Evolutionary conservation across 2,888 invertebrate species (phyloP).

Genomic region (Drosophila mimetica): DNA sequence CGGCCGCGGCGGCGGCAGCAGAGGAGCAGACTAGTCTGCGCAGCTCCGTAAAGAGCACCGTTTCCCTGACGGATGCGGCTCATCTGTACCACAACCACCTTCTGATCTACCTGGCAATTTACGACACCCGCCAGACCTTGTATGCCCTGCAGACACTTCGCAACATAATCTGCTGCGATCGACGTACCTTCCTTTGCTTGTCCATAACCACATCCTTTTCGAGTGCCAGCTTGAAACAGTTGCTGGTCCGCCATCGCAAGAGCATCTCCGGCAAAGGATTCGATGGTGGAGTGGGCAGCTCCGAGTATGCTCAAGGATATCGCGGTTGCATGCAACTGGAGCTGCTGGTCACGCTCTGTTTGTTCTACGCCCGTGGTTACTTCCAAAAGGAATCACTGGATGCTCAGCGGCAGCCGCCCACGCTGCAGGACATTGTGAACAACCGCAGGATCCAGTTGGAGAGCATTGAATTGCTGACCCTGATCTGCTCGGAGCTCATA

Average conservation of each 20-base stretch:
- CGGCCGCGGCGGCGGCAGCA: constrained; percentile 58
- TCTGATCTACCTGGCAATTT: constrained; percentile 91
- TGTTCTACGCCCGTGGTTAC: constrained; percentile 92
- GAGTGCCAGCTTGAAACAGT: constrained; percentile 84
- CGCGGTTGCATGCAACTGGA: constrained; percentile 93
- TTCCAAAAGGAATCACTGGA: constrained; percentile 81
- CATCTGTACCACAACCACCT: constrained; percentile 92
- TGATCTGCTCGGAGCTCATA: constrained; percentile 90
- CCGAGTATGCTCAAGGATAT: constrained; percentile 89
- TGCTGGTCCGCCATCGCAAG: constrained; percentile 88
- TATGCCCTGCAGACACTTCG: constrained; percentile 91
- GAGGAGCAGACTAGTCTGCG: constrained; percentile 64
- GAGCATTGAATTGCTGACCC: constrained; percentile 89
- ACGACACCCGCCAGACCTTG: constrained; percentile 89
- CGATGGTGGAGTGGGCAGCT: constrained; percentile 86
- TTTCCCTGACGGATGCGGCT: constrained; percentile 57
- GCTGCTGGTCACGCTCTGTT: constrained; percentile 89
- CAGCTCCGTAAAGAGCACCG: constrained; percentile 67
- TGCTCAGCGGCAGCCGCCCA: constrained; percentile 85
- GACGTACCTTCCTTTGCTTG: constrained; percentile 90
- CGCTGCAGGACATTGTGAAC: constrained; percentile 89
- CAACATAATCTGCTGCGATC: constrained; percentile 89
- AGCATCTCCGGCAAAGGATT: constrained; percentile 90
- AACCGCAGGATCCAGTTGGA: constrained; percentile 92
- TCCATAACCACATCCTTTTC: constrained; percentile 90